phyloP scores from a whole-genome alignment of 2,888 invertebrate genomes.

The Geophilus truncorum region DNA sequence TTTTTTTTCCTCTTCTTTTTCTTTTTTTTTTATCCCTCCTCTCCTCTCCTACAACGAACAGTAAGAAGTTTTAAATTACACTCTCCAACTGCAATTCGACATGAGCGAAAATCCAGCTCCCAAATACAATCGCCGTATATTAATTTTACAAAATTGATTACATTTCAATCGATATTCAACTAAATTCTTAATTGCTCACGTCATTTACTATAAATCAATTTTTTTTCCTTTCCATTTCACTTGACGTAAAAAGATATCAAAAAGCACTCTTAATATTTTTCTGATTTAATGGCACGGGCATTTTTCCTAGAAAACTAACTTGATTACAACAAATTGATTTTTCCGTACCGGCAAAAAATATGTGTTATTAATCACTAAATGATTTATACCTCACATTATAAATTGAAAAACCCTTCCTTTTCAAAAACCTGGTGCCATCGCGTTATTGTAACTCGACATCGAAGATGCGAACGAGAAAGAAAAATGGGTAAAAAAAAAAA shows the following conservation, averaged over 20 bases:
- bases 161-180: slow-evolving; percentile 20
- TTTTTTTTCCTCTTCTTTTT: not conserved
- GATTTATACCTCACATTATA: not conserved
- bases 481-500: not conserved
- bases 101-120: not conserved
- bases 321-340: not conserved
- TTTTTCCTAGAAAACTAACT: slow-evolving; percentile 1
- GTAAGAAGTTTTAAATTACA: slow-evolving; percentile 13
- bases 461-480: not conserved
- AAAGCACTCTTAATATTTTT: not conserved
- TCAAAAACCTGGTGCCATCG: not conserved
- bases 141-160: slow-evolving; percentile 20
- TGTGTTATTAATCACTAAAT: slow-evolving; percentile 12
- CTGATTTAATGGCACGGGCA: slow-evolving; percentile 3
- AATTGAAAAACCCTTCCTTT: not conserved
- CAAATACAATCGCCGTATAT: slow-evolving; percentile 15
- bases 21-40: not conserved
- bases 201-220: slow-evolving; percentile 19
- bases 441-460: not conserved
- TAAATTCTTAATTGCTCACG: slow-evolving; percentile 7
- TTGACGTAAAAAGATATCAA: slow-evolving; percentile 11
- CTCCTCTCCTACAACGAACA: not conserved
- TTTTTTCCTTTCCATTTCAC: not conserved
- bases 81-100: slow-evolving; percentile 20
- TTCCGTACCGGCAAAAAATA: not conserved